Base-by-base conservation (phyloP, 2,888 invertebrate genomes). In the Alentia gelatinosa region DNA sequence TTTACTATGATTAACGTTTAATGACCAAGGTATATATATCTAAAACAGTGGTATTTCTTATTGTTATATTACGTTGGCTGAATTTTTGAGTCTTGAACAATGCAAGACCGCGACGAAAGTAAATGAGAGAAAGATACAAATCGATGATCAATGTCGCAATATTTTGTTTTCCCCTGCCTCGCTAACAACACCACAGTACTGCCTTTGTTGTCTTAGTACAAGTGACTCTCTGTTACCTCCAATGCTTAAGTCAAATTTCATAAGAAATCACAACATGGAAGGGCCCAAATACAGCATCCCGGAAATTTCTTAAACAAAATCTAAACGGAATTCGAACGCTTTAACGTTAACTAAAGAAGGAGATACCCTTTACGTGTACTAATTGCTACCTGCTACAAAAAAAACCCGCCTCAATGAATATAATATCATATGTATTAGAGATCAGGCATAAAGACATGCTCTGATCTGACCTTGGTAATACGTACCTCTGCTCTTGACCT, bases 121-220 rank as follows among this genome's bases (percentile, higher is more conserved):
- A 63, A 63, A 9, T 12, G 63, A 63, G 63, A 26, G n/a, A 47
- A 47, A 19, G 9, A 47, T 47, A n/a, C n/a, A 9, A 9, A 35
- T 37, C 23, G 1, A 37, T 37, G 79, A 79, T 79, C 39, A 3
- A 79, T 79, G 79, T 79, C n/a, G 79, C 79, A 35, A 68, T 68
- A 33, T 79, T 63, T 79, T 79, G n/a, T 79, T 79, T 35, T 1
- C 39, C 79, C 35, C 37, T 79, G 37, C 39, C 39, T 79, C 39
- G 79, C 79, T 39, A 37, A 39, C 37, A 79, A 79, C 39, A 26
- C 68, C 30, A 83, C 3, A 83, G n/a, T 40, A 37, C 23, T 83
- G 86, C 86, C 47, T 86, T 86, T 33, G 47, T 86, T 86, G 86
- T 79, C 79, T 35, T 30, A 79, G 79, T 86, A 84, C 33, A 35